phyloP scores from a whole-genome alignment of 35 echinoderm and acorn worm species.

The Amphiura filiformis region DNA sequence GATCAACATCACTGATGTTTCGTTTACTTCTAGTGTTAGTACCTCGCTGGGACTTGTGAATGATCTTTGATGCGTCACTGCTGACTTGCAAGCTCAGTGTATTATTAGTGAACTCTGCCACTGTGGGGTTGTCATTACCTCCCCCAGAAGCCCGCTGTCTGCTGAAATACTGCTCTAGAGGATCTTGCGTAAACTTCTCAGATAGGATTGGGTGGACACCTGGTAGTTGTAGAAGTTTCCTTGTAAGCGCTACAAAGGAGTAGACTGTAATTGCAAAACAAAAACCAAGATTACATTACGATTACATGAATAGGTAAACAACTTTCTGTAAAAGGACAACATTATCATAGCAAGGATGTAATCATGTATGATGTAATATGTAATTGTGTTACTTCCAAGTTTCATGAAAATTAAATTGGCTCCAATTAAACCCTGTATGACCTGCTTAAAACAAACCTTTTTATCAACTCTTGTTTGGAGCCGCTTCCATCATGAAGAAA shows the following conservation, averaged over 20 bases:
- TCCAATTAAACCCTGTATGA: too few relatives aligned
- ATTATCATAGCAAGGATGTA: too few relatives aligned
- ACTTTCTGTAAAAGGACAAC: too few relatives aligned
- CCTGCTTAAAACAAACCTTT: too few relatives aligned
- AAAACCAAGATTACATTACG: too few relatives aligned
- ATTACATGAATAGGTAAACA: too few relatives aligned
- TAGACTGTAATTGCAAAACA: slow-evolving; percentile 41
- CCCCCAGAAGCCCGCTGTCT: slow-evolving; percentile 48
- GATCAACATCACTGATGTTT: not conserved
- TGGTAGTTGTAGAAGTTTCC: slow-evolving; percentile 5
- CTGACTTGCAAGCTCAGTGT: slow-evolving; percentile 13
- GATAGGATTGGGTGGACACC: slow-evolving; percentile 33
- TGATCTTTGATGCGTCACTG: not conserved
- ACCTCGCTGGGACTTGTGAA: not conserved
- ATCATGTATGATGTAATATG: too few relatives aligned
- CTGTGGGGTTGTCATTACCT: slow-evolving; percentile 47
- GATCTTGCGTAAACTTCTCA: slow-evolving; percentile 65
- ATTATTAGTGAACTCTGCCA: slow-evolving; percentile 34
- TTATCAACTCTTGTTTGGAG: too few relatives aligned
- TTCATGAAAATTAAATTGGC: too few relatives aligned
- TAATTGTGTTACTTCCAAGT: too few relatives aligned
- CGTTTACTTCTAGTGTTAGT: not conserved
- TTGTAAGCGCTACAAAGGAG: slow-evolving; percentile 37
- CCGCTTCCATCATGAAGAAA: too few relatives aligned
- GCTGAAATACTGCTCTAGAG: slow-evolving; percentile 61